These are phyloP conservation scores for Micromesistius poutassou DNA, from an alignment of 2,797 vertebrate genomes.

Conservation along the genomic window DNA sequence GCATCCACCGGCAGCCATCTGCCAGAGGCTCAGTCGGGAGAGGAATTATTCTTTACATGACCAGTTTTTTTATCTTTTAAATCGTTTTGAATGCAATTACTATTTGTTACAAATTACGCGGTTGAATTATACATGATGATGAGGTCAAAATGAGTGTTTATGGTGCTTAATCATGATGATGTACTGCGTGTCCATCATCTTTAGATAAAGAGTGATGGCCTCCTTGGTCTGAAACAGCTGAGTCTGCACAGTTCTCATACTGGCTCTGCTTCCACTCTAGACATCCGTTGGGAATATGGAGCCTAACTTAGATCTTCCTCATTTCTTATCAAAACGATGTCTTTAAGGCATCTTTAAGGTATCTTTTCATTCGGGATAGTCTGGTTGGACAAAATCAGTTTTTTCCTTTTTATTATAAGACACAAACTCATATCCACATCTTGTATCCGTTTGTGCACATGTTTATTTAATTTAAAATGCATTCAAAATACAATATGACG, in stretches of 20 bases:
- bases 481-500: not conserved
- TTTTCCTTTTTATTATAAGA: not conserved
- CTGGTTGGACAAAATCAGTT: not conserved
- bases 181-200: not conserved
- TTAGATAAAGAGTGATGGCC: not conserved
- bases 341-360: not conserved
- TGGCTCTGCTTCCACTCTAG: not conserved
- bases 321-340: not conserved
- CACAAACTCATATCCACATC: not conserved
- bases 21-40: not conserved
- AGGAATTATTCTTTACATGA: not conserved
- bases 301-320: not conserved
- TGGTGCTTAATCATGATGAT: not conserved
- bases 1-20: not conserved
- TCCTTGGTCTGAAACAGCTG: not conserved
- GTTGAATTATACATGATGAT: not conserved
- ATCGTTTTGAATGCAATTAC: not conserved
- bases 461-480: not conserved
- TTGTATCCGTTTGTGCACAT: not conserved
- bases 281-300: not conserved
- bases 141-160: not conserved
- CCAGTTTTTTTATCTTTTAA: not conserved
- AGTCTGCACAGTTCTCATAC: not conserved
- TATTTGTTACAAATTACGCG: not conserved
- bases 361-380: not conserved